Conservation (phyloP, 2,113 vertebrate genomes). For the Ardeotis arabs region DNA sequence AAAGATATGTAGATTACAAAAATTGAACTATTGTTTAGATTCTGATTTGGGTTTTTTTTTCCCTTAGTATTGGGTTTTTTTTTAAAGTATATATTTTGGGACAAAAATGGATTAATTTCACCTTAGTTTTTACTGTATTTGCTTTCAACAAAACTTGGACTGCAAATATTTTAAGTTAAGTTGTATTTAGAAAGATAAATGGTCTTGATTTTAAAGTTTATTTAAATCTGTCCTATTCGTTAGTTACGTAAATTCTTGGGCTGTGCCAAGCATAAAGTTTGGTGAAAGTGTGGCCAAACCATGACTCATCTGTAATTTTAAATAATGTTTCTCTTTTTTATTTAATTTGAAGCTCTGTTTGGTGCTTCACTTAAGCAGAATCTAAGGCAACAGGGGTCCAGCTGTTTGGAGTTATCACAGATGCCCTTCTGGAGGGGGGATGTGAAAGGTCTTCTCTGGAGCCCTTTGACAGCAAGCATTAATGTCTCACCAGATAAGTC, state of each 20-base stretch:
- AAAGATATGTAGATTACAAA: background rate
- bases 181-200: background rate
- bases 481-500: background rate
- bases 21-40: background rate
- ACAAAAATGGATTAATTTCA: background rate
- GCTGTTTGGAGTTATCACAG: background rate
- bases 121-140: background rate
- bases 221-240: background rate
- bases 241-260: background rate
- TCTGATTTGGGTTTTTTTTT: background rate
- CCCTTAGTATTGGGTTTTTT: background rate
- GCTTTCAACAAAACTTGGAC: background rate
- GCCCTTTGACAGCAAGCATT: background rate
- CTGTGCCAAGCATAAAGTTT: background rate
- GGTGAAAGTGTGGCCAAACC: background rate
- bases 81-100: background rate
- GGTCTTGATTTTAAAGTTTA: background rate
- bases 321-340: background rate
- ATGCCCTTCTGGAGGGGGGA: background rate
- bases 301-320: background rate
- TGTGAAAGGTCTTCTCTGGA: background rate
- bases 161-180: background rate
- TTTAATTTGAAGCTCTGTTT: background rate
- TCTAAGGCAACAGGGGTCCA: background rate
- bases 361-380: background rate